Conservation (phyloP, 2,113 vertebrate genomes). For the Elgaria multicarinata region DNA sequence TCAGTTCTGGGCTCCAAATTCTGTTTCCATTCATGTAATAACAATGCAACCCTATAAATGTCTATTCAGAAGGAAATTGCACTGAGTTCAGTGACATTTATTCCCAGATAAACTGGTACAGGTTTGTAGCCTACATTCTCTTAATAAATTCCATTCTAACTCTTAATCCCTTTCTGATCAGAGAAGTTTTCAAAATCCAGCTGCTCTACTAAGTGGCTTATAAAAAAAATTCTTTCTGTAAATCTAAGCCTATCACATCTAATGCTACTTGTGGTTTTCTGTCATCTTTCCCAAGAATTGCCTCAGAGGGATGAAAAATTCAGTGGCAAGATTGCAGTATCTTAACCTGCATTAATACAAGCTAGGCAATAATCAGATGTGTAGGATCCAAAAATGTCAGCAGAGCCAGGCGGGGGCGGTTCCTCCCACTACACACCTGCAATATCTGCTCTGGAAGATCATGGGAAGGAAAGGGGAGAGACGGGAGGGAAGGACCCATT, state of each 20-base stretch:
- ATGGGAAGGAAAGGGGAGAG: too few species aligned
- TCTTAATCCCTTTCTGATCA: background rate
- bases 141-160: background rate
- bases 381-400: background rate
- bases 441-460: too few species aligned
- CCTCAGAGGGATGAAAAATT: background rate
- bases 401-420: too few species aligned
- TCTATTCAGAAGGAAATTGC: background rate
- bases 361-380: background rate
- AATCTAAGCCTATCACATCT: background rate
- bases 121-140: background rate
- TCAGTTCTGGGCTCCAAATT: background rate
- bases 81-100: background rate
- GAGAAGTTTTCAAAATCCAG: background rate
- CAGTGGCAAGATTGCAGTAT: background rate
- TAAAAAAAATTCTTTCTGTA: background rate
- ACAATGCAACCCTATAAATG: background rate
- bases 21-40: background rate
- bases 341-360: background rate
- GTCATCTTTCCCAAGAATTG: background rate
- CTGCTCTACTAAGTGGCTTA: background rate
- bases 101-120: background rate
- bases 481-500: too few species aligned
- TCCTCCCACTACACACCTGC: too few species aligned
- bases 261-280: background rate